phyloP scores from a whole-genome alignment of 2,888 invertebrate genomes.

The Tenthredo amoena region DNA sequence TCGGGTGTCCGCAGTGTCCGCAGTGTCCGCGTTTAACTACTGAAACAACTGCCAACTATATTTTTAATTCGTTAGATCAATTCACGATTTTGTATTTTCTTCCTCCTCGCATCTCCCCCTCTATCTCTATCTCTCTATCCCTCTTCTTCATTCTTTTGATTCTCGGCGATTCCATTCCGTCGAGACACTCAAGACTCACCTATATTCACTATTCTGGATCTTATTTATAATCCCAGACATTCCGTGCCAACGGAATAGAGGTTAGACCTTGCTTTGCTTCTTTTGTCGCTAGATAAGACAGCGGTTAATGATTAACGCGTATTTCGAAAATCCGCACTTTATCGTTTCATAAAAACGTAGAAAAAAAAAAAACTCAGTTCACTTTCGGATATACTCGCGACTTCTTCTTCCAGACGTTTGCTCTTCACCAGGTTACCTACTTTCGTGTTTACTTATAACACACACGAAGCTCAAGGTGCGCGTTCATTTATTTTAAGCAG shows the following conservation, averaged over 20 bases:
- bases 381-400: background rate
- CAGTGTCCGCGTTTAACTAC: background rate
- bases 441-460: slow-evolving; percentile 21
- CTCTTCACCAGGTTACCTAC: background rate
- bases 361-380: background rate
- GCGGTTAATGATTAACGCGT: background rate
- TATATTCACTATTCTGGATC: background rate
- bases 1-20: background rate
- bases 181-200: slow-evolving; percentile 23
- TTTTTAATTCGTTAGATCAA: background rate
- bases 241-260: slow-evolving; percentile 21
- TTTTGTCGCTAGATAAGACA: background rate
- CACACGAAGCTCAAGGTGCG: background rate
- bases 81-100: slow-evolving; percentile 52
- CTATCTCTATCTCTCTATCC: background rate
- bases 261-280: background rate
- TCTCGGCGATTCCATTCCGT: background rate
- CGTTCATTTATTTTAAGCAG: slow-evolving; percentile 42
- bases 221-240: slow-evolving; percentile 40
- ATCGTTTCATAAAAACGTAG: background rate
- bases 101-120: background rate
- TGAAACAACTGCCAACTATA: slow-evolving; percentile 5
- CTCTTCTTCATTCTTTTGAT: background rate
- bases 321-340: background rate
- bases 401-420: slow-evolving; percentile 7